phyloP scores from a whole-genome alignment of 2,797 vertebrate genomes.

The Microhierax caerulescens region DNA sequence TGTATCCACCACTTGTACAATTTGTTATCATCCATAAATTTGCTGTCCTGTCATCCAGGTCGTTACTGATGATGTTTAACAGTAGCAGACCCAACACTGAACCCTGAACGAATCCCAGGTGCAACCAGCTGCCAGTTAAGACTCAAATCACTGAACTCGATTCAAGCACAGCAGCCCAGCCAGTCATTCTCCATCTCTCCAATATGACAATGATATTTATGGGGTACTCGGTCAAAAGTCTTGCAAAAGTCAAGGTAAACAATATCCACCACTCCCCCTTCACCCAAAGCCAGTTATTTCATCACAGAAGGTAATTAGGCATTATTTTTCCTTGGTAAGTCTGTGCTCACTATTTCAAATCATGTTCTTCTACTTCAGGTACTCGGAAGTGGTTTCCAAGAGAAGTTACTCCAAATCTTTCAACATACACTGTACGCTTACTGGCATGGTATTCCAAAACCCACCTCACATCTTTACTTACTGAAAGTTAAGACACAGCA shows the following conservation, averaged over 20 bases:
- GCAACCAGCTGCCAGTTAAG: neutral
- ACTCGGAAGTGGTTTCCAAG: neutral
- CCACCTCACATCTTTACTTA: accelerated
- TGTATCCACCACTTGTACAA: neutral
- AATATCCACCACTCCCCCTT: neutral
- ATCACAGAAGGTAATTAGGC: neutral
- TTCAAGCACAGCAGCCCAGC: neutral
- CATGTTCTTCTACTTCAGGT: neutral
- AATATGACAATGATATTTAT: neutral
- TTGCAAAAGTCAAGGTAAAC: neutral
- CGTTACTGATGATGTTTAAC: neutral
- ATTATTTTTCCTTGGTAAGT: neutral
- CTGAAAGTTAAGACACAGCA: neutral
- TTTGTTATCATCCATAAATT: neutral
- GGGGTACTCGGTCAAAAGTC: neutral
- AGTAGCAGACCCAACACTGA: neutral
- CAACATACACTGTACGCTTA: neutral
- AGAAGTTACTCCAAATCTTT: neutral
- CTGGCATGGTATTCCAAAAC: neutral
- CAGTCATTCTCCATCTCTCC: neutral
- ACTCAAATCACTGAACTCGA: neutral
- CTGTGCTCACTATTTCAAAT: neutral
- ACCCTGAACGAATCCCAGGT: neutral
- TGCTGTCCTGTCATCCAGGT: neutral
- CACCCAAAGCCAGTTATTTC: neutral